Evolutionary conservation across 1,140 invertebrate species (phyloP).

Genomic region (Homalodisca vitripennis): DNA sequence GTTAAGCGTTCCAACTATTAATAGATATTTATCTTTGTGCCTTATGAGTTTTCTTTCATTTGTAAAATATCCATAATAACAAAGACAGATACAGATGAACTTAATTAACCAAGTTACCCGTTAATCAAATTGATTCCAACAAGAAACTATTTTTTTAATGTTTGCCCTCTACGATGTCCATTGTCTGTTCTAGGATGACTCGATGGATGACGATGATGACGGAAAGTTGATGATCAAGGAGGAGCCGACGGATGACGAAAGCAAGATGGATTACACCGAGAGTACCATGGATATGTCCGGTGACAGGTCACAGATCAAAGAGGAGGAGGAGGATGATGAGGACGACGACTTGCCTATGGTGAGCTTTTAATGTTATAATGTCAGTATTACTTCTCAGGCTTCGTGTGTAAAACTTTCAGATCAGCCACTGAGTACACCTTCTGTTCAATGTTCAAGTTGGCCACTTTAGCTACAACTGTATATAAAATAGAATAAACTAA

Average conservation of each 20-base stretch:
- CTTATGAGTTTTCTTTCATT: too few species aligned
- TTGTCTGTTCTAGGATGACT: conserved; percentile 45
- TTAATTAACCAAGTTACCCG: neutral
- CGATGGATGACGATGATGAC: conserved; percentile 50
- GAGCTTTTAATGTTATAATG: too few species aligned
- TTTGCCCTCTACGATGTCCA: neutral
- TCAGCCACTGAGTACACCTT: too few species aligned
- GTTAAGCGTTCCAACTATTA: too few species aligned
- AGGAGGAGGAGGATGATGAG: conserved; percentile 50
- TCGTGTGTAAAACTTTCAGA: too few species aligned
- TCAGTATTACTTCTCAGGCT: too few species aligned
- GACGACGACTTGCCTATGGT: conserved; percentile 76
- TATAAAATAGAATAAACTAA: too few species aligned
- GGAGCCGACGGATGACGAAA: conserved; percentile 25
- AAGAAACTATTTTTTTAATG: neutral
- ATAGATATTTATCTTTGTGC: too few species aligned
- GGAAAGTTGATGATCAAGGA: conserved; percentile 24
- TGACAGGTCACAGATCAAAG: conserved; percentile 41
- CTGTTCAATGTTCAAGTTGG: too few species aligned
- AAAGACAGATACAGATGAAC: too few species aligned
- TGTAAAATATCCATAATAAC: too few species aligned
- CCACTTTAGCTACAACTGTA: too few species aligned
- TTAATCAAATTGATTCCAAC: neutral
- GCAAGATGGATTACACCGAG: conserved; percentile 24
- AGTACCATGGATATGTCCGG: conserved; percentile 17